These are phyloP conservation scores for Amblyornis subalaris DNA, from an alignment of 2,113 vertebrate species.

Conservation along the genomic window DNA sequence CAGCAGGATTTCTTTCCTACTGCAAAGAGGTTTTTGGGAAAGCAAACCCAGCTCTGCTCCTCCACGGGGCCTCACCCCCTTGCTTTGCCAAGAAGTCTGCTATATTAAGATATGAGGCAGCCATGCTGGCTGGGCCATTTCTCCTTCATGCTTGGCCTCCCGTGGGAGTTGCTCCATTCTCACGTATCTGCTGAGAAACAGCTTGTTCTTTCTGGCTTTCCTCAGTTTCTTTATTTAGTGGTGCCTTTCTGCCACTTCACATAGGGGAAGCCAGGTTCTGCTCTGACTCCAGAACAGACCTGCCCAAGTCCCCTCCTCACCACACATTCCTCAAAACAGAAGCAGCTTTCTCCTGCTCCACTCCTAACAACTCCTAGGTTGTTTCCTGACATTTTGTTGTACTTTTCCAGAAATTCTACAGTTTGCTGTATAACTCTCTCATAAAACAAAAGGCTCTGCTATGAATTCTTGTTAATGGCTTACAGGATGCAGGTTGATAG, in stretches of 20 bases:
- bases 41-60: neutral
- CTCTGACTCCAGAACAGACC: neutral
- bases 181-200: conserved; percentile 31
- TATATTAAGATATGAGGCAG: conserved; percentile 20
- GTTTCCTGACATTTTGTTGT: neutral
- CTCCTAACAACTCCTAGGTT: neutral
- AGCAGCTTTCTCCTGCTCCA: neutral
- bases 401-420: neutral
- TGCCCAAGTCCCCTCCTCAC: neutral
- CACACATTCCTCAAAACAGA: neutral
- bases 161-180: conserved; percentile 39
- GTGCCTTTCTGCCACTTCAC: neutral
- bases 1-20: neutral
- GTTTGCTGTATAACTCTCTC: neutral
- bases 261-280: neutral
- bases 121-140: neutral
- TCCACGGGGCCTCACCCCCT: neutral
- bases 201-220: conserved; percentile 27
- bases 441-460: neutral
- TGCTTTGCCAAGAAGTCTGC: conserved; percentile 19
- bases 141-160: neutral
- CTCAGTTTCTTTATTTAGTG: conserved; percentile 35
- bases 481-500: neutral
- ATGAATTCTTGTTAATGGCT: neutral
- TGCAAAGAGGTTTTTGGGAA: neutral